Evolutionary conservation across 1,140 invertebrate species (phyloP).

Genomic region (Pissodes strobi): DNA sequence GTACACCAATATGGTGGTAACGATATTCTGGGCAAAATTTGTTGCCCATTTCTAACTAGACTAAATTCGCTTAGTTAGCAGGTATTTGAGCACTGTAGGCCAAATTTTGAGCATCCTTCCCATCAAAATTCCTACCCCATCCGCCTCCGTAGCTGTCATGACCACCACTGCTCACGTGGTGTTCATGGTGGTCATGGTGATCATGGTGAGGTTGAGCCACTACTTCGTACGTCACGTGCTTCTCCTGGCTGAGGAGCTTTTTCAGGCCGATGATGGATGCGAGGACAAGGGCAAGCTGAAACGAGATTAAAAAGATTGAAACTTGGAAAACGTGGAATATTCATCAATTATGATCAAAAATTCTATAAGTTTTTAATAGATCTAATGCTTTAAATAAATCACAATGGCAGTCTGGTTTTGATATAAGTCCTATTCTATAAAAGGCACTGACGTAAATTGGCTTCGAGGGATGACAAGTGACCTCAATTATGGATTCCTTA

Average conservation of each 20-base stretch:
- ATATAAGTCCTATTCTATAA: too few species aligned
- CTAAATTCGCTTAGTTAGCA: slow-evolving; percentile 38
- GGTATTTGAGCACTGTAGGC: slow-evolving; percentile 68
- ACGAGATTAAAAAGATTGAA: too few species aligned
- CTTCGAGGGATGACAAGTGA: too few species aligned
- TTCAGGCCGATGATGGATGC: slow-evolving; percentile 80
- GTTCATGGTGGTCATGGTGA: slow-evolving; percentile 57
- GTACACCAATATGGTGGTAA: slow-evolving; percentile 51
- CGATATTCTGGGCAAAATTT: background rate
- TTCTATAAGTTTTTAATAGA: too few species aligned
- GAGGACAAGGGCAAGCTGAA: slow-evolving; percentile 71
- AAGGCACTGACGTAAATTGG: too few species aligned
- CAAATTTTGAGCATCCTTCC: slow-evolving; percentile 61
- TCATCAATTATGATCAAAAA: too few species aligned
- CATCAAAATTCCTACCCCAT: slow-evolving; percentile 55
- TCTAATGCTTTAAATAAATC: too few species aligned
- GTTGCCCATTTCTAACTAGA: background rate
- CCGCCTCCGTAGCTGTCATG: slow-evolving; percentile 62
- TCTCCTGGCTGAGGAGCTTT: slow-evolving; percentile 76
- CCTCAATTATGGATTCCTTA: too few species aligned
- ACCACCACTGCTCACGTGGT: slow-evolving; percentile 50
- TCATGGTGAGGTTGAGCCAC: slow-evolving; percentile 69
- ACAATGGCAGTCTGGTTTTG: too few species aligned
- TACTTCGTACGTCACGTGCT: slow-evolving; percentile 76
- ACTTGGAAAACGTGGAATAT: too few species aligned